These are phyloP conservation scores for Rugalucina vietnamica DNA, from an alignment of 2,888 invertebrate species.

Conservation along the genomic window DNA sequence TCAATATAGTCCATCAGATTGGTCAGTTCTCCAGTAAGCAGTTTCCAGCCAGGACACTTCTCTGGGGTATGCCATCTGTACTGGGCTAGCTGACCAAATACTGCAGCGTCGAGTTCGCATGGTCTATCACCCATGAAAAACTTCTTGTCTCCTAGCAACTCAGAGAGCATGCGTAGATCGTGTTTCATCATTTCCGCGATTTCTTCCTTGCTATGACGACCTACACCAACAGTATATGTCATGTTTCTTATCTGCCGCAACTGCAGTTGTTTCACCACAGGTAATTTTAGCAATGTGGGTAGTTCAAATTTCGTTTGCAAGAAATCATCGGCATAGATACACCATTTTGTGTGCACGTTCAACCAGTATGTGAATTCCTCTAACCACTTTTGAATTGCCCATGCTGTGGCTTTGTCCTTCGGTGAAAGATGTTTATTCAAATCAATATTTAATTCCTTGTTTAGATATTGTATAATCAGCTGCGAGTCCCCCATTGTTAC, in stretches of 20 bases:
- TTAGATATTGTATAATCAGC: slow-evolving; percentile 77
- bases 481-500: slow-evolving; percentile 78
- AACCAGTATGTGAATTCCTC: slow-evolving; percentile 61
- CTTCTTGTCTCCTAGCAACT: slow-evolving; percentile 71
- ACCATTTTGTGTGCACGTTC: slow-evolving; percentile 47
- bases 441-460: slow-evolving; percentile 74
- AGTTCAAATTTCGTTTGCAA: too few species aligned
- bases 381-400: slow-evolving; percentile 62
- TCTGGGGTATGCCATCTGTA: not conserved
- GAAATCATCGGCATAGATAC: too few species aligned
- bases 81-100: slow-evolving; percentile 81
- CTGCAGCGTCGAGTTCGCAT: slow-evolving; percentile 80
- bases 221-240: slow-evolving; percentile 73
- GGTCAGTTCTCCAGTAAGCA: not conserved
- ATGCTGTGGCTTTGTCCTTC: slow-evolving; percentile 71
- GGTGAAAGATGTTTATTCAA: slow-evolving; percentile 68
- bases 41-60: not conserved
- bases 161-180: slow-evolving; percentile 79
- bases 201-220: slow-evolving; percentile 79
- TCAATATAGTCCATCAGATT: too few species aligned
- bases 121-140: slow-evolving; percentile 79
- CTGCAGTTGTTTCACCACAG: too few species aligned
- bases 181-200: slow-evolving; percentile 75
- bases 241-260: slow-evolving; percentile 20
- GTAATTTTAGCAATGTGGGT: too few species aligned